A percentile compares a stretch with the other conserved stretches of the same genome.
phyloP scores from a whole-genome alignment of 2,797 vertebrate species.

The Catharus ustulatus region DNA sequence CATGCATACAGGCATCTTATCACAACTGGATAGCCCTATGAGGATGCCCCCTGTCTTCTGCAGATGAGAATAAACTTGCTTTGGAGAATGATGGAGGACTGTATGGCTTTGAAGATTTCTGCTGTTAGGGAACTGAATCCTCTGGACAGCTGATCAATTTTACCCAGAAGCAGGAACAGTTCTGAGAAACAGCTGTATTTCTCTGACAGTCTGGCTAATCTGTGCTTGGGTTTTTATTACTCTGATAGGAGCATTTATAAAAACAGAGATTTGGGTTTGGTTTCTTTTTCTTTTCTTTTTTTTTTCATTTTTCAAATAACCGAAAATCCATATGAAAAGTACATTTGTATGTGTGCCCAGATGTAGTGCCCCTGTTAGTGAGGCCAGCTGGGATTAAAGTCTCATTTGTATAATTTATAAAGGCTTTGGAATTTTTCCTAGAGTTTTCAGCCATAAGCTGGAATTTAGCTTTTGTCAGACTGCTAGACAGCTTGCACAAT shows the following conservation, averaged over 20 bases:
- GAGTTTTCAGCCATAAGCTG: conserved; percentile 21
- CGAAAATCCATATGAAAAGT: conserved; percentile 31
- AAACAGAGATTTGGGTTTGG: neutral
- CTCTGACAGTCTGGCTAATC: conserved; percentile 22
- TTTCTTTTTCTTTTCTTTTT: no score
- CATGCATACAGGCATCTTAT: rapidly evolving
- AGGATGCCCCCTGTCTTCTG: neutral
- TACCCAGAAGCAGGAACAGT: neutral
- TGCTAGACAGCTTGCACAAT: conserved; percentile 44
- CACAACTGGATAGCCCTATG: neutral
- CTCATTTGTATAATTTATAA: conserved; percentile 58
- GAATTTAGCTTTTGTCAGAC: conserved; percentile 40
- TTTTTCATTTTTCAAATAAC: conserved; percentile 43
- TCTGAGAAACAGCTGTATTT: conserved; percentile 14
- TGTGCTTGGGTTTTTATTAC: neutral
- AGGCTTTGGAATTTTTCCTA: conserved; percentile 53
- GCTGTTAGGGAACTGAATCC: neutral
- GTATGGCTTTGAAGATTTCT: neutral
- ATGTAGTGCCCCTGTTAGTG: neutral
- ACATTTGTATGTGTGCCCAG: neutral
- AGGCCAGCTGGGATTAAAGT: conserved; percentile 61
- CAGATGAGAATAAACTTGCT: neutral
- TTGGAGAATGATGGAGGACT: neutral
- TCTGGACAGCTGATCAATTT: neutral
- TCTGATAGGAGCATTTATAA: neutral